These are phyloP conservation scores for Mirza zaza DNA, from an alignment of 2,113 vertebrate genomes.

Conservation along the genomic window DNA sequence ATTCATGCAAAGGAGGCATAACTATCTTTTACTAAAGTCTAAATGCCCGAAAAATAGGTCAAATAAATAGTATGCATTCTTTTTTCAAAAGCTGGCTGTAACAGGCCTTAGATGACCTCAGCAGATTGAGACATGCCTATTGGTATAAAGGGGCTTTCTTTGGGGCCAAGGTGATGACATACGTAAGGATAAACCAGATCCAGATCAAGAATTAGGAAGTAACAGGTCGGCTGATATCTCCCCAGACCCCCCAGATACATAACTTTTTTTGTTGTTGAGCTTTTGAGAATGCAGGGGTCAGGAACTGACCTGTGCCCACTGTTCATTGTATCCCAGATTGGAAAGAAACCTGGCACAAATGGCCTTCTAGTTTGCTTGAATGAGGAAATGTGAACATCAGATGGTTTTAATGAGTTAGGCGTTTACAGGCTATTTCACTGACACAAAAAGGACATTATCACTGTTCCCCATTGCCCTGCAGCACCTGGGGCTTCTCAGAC, in stretches of 20 bases:
- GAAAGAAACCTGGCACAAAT: slow-evolving; percentile 56
- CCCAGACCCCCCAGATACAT: not conserved
- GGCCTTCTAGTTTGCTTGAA: slow-evolving; percentile 44
- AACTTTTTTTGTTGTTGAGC: not conserved
- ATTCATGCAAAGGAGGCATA: not conserved
- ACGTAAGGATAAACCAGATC: not conserved
- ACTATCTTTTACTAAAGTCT: not conserved
- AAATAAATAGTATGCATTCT: not conserved
- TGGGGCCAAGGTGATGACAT: not conserved
- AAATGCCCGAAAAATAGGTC: slow-evolving; percentile 38
- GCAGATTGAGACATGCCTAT: not conserved
- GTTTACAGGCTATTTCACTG: slow-evolving; percentile 73
- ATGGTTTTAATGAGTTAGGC: slow-evolving; percentile 63
- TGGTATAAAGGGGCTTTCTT: not conserved
- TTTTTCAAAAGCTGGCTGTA: not conserved
- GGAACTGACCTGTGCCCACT: not conserved
- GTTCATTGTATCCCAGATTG: not conserved
- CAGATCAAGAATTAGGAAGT: not conserved
- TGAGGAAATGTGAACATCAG: slow-evolving; percentile 64
- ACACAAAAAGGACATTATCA: slow-evolving; percentile 68
- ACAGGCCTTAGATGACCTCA: not conserved
- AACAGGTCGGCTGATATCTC: not conserved
- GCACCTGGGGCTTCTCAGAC: slow-evolving; percentile 34
- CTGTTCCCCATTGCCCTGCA: not conserved
- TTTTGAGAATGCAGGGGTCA: not conserved